These are phyloP conservation scores for Octonoba sinensis DNA, from an alignment of 2,888 invertebrate species.

Conservation along the genomic window DNA sequence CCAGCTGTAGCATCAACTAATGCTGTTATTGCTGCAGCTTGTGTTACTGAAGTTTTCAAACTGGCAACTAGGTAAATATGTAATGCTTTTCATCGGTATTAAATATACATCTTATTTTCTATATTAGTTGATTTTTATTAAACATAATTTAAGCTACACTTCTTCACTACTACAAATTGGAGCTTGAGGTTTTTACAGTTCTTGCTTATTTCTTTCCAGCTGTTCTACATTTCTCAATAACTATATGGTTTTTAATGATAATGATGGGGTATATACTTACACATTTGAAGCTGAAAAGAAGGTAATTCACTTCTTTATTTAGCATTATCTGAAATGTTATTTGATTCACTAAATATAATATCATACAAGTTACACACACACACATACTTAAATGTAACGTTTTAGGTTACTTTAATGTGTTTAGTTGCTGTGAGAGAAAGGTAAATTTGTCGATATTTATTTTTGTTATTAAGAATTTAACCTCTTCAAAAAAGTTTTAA, in stretches of 20 bases:
- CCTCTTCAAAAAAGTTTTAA: no score
- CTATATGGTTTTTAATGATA: conserved; percentile 96
- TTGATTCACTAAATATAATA: no score
- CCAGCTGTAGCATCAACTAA: conserved; percentile 99
- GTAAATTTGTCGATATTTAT: no score
- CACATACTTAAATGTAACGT: no score
- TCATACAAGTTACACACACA: no score
- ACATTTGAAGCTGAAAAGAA: conserved; percentile 93
- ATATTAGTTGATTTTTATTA: not conserved
- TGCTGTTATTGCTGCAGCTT: conserved; percentile 96
- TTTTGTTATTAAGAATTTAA: no score
- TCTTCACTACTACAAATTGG: not conserved
- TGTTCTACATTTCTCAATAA: conserved; percentile 92
- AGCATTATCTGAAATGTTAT: no score
- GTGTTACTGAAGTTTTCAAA: conserved; percentile 97
- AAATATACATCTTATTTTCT: not conserved
- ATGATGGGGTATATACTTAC: conserved; percentile 95
- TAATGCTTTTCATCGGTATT: not conserved
- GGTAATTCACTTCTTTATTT: conserved; percentile 68
- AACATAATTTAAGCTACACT: not conserved
- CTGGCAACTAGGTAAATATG: conserved; percentile 80
- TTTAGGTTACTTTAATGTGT: no score
- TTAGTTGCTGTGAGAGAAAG: no score
- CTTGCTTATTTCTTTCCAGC: conserved; percentile 72
- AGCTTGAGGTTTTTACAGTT: not conserved